These are phyloP conservation scores for Anthopleura sola DNA, from an alignment of 64 coral and sea anemone species.

Conservation along the genomic window DNA sequence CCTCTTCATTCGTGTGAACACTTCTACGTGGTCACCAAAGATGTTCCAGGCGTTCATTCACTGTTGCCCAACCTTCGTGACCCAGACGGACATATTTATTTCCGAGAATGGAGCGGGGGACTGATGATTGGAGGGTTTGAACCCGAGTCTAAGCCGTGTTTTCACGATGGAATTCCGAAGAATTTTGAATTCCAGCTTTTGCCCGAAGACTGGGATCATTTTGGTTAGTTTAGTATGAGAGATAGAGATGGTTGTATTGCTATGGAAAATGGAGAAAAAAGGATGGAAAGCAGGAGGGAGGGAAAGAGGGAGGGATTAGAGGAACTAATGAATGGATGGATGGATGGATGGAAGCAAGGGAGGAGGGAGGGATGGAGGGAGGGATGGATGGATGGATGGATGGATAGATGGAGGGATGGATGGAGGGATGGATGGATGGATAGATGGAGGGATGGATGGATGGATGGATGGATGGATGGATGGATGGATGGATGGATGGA, in stretches of 20 bases:
- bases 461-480: too few species aligned
- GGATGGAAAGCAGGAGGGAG: too few species aligned
- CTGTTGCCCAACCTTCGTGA: slow-evolving; percentile 65
- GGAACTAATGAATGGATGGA: too few species aligned
- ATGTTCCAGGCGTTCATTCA: slow-evolving; percentile 51
- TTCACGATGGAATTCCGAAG: slow-evolving; percentile 73
- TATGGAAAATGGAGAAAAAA: not conserved
- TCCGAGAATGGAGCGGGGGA: slow-evolving; percentile 76
- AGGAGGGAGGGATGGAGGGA: too few species aligned
- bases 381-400: too few species aligned
- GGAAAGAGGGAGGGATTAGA: too few species aligned
- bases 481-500: too few species aligned
- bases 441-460: too few species aligned
- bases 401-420: too few species aligned
- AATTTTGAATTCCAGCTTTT: slow-evolving; percentile 94
- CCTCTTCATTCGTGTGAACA: slow-evolving; percentile 84
- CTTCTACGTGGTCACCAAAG: slow-evolving; percentile 83
- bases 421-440: too few species aligned
- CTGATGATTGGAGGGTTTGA: slow-evolving; percentile 81
- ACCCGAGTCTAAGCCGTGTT: slow-evolving; percentile 50
- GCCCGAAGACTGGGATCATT: slow-evolving; percentile 92
- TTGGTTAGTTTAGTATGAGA: slow-evolving; percentile 40
- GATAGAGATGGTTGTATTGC: not conserved
- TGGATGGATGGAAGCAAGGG: too few species aligned
- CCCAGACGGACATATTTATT: slow-evolving; percentile 62